These are phyloP conservation scores for Euura lappo DNA, from an alignment of 1,140 invertebrate species.

Conservation along the genomic window DNA sequence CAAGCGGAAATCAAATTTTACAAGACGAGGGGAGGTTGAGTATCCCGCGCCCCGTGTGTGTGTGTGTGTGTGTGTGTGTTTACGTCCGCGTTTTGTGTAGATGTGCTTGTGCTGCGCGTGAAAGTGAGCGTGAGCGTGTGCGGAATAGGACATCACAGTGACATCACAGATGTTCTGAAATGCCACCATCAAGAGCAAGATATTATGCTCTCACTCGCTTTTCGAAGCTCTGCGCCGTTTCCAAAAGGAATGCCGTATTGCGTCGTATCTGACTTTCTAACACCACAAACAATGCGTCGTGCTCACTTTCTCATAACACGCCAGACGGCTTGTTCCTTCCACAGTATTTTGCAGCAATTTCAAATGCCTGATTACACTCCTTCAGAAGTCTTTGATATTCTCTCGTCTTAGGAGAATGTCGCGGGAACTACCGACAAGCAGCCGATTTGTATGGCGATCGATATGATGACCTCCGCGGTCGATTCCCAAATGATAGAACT, in stretches of 20 bases:
- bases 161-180: background rate
- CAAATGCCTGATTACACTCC: background rate
- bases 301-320: background rate
- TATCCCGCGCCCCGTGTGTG: no score
- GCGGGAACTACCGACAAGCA: background rate
- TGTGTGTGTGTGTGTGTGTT: no score
- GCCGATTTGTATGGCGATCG: no score
- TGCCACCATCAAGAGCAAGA: background rate
- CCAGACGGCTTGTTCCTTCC: background rate
- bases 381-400: background rate
- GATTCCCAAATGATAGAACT: slow-evolving; percentile 1
- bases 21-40: no score
- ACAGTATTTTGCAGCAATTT: background rate
- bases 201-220: slow-evolving; percentile 5
- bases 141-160: no score
- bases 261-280: background rate
- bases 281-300: background rate
- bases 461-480: background rate
- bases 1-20: no score
- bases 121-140: no score
- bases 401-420: background rate
- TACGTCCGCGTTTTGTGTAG: no score
- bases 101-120: no score
- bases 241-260: background rate
- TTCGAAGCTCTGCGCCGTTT: background rate